Conservation (phyloP, 1,140 invertebrate species). For the Gryon sp. region DNA sequence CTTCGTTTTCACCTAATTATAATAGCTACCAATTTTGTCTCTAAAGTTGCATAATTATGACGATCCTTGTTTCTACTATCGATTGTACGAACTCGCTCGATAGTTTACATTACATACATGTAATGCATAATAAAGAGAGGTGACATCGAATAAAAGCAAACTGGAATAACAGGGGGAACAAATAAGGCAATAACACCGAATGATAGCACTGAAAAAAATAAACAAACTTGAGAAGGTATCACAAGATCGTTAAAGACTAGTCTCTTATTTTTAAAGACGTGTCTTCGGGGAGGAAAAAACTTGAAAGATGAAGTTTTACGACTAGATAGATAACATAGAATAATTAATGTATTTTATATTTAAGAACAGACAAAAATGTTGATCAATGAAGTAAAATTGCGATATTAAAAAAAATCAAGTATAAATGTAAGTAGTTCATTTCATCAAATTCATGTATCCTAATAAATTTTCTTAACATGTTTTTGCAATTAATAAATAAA, state of each 20-base stretch:
- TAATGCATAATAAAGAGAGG: constrained; percentile 32
- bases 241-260: constrained; percentile 1
- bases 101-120: constrained; percentile 35
- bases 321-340: constrained; percentile 2
- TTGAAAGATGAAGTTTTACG: neutral
- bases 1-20: too few species aligned
- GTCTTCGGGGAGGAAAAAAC: neutral
- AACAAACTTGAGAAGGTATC: neutral
- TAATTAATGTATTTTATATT: too few species aligned
- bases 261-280: constrained; percentile 20
- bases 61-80: constrained; percentile 15
- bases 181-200: constrained; percentile 43
- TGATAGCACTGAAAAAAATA: constrained; percentile 22
- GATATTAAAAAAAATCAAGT: too few species aligned
- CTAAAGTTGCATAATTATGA: constrained; percentile 33
- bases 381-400: too few species aligned
- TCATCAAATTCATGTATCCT: too few species aligned
- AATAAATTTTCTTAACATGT: too few species aligned
- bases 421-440: too few species aligned
- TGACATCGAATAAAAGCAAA: too few species aligned
- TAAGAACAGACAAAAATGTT: too few species aligned
- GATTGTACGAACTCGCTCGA: constrained; percentile 27
- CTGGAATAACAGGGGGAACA: constrained; percentile 43
- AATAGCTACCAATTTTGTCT: too few species aligned
- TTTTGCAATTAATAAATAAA: too few species aligned